Base-by-base conservation (phyloP, 2,888 invertebrate genomes). In the Gisinianus flammeolus region DNA sequence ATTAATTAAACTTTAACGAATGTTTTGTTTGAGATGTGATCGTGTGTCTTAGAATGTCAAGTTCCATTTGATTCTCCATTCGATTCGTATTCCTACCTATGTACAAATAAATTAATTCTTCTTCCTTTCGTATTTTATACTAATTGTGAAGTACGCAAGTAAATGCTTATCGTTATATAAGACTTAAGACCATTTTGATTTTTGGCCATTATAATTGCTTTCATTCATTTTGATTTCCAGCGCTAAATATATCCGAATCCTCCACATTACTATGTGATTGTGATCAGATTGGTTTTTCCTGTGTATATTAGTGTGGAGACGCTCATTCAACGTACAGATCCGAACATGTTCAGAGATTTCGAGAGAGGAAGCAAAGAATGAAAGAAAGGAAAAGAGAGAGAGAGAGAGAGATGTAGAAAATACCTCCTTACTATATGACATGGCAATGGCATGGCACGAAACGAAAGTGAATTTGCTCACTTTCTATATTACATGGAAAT, bases 401-500 rank as follows among this genome's bases (percentile, higher is more conserved):
- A 44, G 1, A 6, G 58, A 58, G 58, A n/a, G 58, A 58, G 58
- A 44, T 6, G 16, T 6, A 44, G 44, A 44, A 44, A 44, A 44
- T 44, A 44, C 6, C 16, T 44, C 16, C 16, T 44, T 6, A 44
- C 44, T 24, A 19, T 16, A 19, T 44, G 44, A 44, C 12, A 44
- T 16, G 44, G 44, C 12, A 44, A 19, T 12, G 44, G 19, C 12
- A 44, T 8, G 5, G 12, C 35, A 35, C 35, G 12, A 35, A 35
- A 44, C 19, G 44, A 44, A 19, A 19, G 19, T 44, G 26, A 62
- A 62, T 62, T 62, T 62, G 22, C 62, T 62, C 62, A 62, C 62
- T 62, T 62, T 10, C 62, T 62, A 26, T 62, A 62, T 26, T 24
- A 24, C 26, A 24, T 62, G 62, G 24, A n/a, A 16, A 54, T n/a